Evolutionary conservation across 2,888 invertebrate species (phyloP).

Genomic region (Tenthredo amoena): DNA sequence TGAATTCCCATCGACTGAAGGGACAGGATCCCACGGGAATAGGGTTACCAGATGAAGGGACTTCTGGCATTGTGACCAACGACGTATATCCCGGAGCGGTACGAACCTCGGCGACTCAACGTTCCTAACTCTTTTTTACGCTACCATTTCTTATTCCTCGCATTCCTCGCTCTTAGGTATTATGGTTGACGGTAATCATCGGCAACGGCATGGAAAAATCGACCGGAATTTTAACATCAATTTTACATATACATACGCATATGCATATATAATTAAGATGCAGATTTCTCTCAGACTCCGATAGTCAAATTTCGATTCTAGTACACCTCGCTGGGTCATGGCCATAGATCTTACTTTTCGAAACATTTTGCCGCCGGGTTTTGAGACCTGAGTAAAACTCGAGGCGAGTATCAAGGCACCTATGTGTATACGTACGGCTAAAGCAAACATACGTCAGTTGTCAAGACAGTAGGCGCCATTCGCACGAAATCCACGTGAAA

Average conservation of each 20-base stretch:
- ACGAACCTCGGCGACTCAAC: background rate
- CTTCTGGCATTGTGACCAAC: constrained; percentile 42
- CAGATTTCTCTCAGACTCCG: background rate
- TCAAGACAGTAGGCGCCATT: constrained; percentile 41
- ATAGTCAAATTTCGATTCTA: background rate
- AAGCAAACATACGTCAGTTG: constrained; percentile 39
- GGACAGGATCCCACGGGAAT: constrained; percentile 66
- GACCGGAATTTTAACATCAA: background rate
- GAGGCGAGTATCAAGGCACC: background rate
- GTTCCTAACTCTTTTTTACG: constrained; percentile 15
- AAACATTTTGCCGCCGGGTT: background rate
- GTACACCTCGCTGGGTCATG: background rate
- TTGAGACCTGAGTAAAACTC: background rate
- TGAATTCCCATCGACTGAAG: constrained; percentile 60
- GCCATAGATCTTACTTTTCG: background rate
- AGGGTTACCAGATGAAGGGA: constrained; percentile 61
- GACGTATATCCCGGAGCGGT: constrained; percentile 3
- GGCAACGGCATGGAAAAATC: background rate
- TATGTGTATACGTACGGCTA: background rate
- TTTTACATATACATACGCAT: background rate
- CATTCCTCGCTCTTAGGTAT: background rate
- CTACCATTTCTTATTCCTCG: background rate
- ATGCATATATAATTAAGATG: background rate
- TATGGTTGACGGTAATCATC: background rate
- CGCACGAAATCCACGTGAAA: constrained; percentile 49